Percentiles rank a stretch among this genome's conserved stretches.
These are phyloP conservation scores for Aurelia sp. DNA, from an alignment of 30 jellyfish, hydroid and myxozoan genomes.

Conservation along the genomic window DNA sequence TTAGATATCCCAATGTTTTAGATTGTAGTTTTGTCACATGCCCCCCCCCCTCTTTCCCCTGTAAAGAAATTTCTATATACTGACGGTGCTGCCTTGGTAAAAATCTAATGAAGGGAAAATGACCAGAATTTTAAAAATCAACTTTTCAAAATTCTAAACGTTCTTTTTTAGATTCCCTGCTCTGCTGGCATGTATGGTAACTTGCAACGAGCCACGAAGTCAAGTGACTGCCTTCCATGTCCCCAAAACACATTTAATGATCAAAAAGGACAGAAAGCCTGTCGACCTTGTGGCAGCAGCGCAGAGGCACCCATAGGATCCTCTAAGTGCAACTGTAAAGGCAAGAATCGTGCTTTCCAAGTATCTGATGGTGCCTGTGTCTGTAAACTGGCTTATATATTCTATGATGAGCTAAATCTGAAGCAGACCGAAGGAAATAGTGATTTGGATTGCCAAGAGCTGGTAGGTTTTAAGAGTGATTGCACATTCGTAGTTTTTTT, in stretches of 20 bases:
- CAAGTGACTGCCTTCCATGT: slow-evolving; percentile 85
- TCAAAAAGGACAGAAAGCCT: slow-evolving; percentile 83
- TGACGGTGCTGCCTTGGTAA: too few species aligned
- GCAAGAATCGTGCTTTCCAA: slow-evolving; percentile 88
- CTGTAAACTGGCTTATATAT: slow-evolving; percentile 80
- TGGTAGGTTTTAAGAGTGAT: slow-evolving; percentile 50
- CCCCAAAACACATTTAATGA: slow-evolving; percentile 87
- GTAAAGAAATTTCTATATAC: too few species aligned
- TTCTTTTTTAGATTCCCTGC: slow-evolving; percentile 79
- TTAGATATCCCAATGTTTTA: too few species aligned
- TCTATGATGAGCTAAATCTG: slow-evolving; percentile 75
- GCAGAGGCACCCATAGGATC: slow-evolving; percentile 79
- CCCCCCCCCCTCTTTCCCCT: too few species aligned
- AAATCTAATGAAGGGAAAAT: too few species aligned
- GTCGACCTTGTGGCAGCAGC: slow-evolving; percentile 99
- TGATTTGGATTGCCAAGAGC: slow-evolving; percentile 88
- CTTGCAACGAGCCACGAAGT: slow-evolving; percentile 74
- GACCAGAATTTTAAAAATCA: too few species aligned
- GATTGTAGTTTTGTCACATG: too few species aligned
- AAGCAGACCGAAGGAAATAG: slow-evolving; percentile 91
- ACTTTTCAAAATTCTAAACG: background rate
- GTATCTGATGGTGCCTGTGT: slow-evolving; percentile 96
- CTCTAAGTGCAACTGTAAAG: slow-evolving; percentile 81
- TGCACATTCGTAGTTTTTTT: too few species aligned
- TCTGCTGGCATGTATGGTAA: slow-evolving; percentile 98